Evolutionary conservation across 2,797 vertebrate genomes (phyloP), one percentile per base, ranked within the genome.

Genomic region (Amblyopsis hoosieri): DNA sequence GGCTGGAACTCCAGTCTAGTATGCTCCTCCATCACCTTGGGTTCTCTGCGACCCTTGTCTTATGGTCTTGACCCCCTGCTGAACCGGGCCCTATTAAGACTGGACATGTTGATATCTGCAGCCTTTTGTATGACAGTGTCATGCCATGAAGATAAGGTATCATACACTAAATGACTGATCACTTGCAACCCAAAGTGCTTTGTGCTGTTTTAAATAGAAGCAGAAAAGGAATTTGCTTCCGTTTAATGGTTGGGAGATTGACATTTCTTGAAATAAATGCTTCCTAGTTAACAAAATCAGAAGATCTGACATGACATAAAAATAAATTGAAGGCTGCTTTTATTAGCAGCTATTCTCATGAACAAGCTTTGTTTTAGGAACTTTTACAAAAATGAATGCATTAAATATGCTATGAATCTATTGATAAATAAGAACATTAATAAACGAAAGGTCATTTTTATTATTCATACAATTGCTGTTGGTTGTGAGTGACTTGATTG

Each of bases 331-430:
- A 72, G 82, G 64, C 62, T 31, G 68, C 54, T 76, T 69, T 48
- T 79, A 65, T 49, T 66, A 75, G 37, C 62, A 50, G 73, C 62
- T 57, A 62, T 75, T 85, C 51, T 67, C 61, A 52, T 66, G 72
- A 74, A 69, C 57, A 53, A 80, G 85, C 77, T 77, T 85, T 79
- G 83, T 92, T 88, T 91, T 87, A 83, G 8, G 48, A 67, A 74
- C 73, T 88, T 84, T 85, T 78, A 81, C 66, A 76, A 63, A 67
- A 69, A 83, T 58, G 63, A 74, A 81, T 84, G 81, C 68, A 82
- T 87, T 82, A 69, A 79, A 45, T 69, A 63, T 84, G 78, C 67
- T 82, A 80, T 69, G 75, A 71, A 75, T 85, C 66, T 74, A 80
- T 83, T 79, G 84, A 78, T 87, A 67, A 74, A 66, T 69, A 58